Conservation (phyloP, 2,888 invertebrate genomes). For the Dolichomitus sp. region DNA sequence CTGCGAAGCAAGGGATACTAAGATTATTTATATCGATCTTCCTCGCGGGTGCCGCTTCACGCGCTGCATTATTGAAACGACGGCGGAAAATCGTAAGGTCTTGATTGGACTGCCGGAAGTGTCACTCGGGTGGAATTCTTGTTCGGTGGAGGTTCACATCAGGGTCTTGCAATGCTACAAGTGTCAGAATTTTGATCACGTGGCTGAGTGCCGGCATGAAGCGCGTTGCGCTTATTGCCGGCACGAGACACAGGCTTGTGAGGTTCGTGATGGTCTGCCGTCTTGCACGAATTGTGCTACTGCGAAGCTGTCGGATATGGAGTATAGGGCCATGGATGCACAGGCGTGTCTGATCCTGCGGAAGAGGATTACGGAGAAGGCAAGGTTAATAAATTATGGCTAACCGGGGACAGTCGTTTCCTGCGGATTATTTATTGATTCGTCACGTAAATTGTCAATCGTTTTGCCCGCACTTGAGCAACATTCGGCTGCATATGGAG, state of each 20-base stretch:
- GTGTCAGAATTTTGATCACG: not conserved
- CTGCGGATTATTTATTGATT: too few species aligned
- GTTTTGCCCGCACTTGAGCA: too few species aligned
- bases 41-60: not conserved
- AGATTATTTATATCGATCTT: not conserved
- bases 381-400: not conserved
- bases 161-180: not conserved
- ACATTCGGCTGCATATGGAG: too few species aligned
- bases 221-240: not conserved
- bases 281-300: not conserved
- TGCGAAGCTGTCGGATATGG: not conserved
- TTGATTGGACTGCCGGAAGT: too few species aligned
- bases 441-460: too few species aligned
- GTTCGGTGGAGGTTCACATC: not conserved
- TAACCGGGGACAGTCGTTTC: not conserved
- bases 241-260: not conserved
- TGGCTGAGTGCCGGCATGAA: not conserved
- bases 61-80: constrained; percentile 4
- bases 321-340: not conserved
- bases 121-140: not conserved
- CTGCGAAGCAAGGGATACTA: not conserved
- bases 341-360: not conserved
- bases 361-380: not conserved
- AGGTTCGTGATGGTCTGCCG: not conserved
- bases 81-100: constrained; percentile 19